Evolutionary conservation across 2,888 invertebrate species (phyloP), one percentile per base, ranked within the genome.

Genomic region (Dinocampus coccinellae): DNA sequence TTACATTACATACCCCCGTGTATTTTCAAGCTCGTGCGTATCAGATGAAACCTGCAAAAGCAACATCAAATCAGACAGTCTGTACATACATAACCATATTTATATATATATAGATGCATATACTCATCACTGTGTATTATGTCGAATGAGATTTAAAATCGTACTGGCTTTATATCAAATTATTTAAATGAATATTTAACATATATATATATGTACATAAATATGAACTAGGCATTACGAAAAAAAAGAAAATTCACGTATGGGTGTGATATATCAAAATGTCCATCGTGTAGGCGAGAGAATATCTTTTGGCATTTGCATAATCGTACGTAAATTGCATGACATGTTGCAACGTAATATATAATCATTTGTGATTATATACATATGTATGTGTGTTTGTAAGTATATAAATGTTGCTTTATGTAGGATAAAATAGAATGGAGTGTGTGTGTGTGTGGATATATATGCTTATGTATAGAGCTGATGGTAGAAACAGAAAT

Each of bases 281-380:
- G 47, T 29, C 24, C 20, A n/a, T 16, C 29, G 29, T 47, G 63
- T 63, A 63, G 52, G 63, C 52, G 63, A 63, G 60, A 20, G 20
- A 33, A 57, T 62, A 22, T 20, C 76, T 78, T 69, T 69, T 72
- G 75, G 76, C 79, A 80, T 83, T 80, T 80, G 81, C 83, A 83
- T 84, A 84, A 84, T 84, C 82, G 82, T 81, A 81, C 82, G 83
- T 83, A 84, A 83, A 84, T 83, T 83, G 81, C 79, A 78, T 75
- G 82, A 81, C 82, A 81, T 82, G 82, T 81, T 79, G 78, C 78
- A 75, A 69, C 76, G 82, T 83, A 83, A 83, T 84, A 82, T 82
- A 84, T 80, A 29, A 29, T 29, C 29, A 47, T 84, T 81, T 82
- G 83, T 80, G 7, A 29, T 29, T 7, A 47, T 47, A 47, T n/a